Evolutionary conservation across 1,140 invertebrate genomes (phyloP), one percentile per base, ranked within the genome.

Genomic region (Diuraphis noxia): DNA sequence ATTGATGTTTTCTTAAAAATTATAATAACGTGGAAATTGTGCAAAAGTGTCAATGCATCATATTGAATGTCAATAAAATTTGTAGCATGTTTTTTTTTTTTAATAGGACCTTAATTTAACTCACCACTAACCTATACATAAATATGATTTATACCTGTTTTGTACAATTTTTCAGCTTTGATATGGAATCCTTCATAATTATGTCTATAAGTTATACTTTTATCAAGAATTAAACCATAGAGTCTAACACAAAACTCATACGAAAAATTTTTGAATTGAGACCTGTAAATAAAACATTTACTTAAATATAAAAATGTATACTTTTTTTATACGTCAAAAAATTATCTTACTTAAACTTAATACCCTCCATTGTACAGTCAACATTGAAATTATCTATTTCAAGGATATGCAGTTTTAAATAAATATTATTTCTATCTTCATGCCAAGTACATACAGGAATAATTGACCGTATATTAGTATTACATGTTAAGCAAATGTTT

Each of bases 151-250:
- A 34, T 82, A 91, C 89, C 36, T 19, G 77, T 46, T 46, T 91
- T 91, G 25, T 25, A 38, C 10, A 91, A 8, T 52, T 91, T 91
- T 82, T 91, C 89, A 25, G 77, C 43, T 91, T 81, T 91, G 30
- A 91, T 81, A 30, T 91, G 43, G 30, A 91, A 81, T n/a, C 89
- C 89, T 19, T 91, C n/a, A 91, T 30, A 91, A 79, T 25, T 91
- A 10, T 5, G 41, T 91, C 52, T 81, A 40, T 49, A 6, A n/a
- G 43, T 49, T 46, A 91, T 23, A 38, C 21, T 82, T 23, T 82
- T 36, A 17, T 91, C 34, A 0, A 46, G 7, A 52, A 91, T 91
- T 2, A 38, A 40, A 38, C 41, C 89, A 4, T 38, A 91, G 0
- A 82, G 25, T 1, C 17, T 4, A 30, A 36, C 89, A 8, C 34